These are phyloP conservation scores for Muschampia staudingeri DNA, from an alignment of 2,888 invertebrate species.

Conservation along the genomic window DNA sequence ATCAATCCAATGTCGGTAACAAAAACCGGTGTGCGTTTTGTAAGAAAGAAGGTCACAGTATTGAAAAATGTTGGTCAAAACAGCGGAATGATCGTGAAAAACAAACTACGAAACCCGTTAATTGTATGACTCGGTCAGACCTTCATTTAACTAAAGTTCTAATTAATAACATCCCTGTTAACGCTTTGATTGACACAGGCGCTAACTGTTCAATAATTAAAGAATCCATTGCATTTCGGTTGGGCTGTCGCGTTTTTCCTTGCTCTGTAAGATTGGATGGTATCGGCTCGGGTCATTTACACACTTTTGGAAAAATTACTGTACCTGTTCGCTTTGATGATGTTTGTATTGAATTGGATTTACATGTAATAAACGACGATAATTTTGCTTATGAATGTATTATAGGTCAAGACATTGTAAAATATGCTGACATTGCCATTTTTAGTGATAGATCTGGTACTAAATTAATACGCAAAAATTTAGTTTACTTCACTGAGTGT, in stretches of 20 bases:
- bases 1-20: not conserved
- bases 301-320: slow-evolving; percentile 20
- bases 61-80: slow-evolving; percentile 31
- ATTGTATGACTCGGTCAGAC: slow-evolving; percentile 15
- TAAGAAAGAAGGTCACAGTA: slow-evolving; percentile 30
- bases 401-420: slow-evolving; percentile 24
- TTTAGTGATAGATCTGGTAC: slow-evolving; percentile 15
- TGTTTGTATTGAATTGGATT: slow-evolving; percentile 13
- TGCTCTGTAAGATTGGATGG: slow-evolving; percentile 26
- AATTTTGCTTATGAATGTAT: slow-evolving; percentile 28
- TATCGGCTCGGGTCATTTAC: slow-evolving; percentile 16
- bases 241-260: slow-evolving; percentile 21
- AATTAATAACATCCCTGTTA: slow-evolving; percentile 9
- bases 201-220: slow-evolving; percentile 32
- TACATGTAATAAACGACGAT: slow-evolving; percentile 10
- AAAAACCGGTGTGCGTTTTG: slow-evolving; percentile 16
- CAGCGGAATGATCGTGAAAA: slow-evolving; percentile 28
- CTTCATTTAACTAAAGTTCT: slow-evolving; percentile 19
- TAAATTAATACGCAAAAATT: slow-evolving; percentile 27
- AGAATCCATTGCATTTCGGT: slow-evolving; percentile 26
- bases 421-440: slow-evolving; percentile 24
- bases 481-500: slow-evolving; percentile 20
- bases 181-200: slow-evolving; percentile 19
- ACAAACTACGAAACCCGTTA: slow-evolving; percentile 14
- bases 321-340: slow-evolving; percentile 27